Base-by-base conservation (phyloP, 2,797 vertebrate genomes). In the Epinephelus awoara region DNA sequence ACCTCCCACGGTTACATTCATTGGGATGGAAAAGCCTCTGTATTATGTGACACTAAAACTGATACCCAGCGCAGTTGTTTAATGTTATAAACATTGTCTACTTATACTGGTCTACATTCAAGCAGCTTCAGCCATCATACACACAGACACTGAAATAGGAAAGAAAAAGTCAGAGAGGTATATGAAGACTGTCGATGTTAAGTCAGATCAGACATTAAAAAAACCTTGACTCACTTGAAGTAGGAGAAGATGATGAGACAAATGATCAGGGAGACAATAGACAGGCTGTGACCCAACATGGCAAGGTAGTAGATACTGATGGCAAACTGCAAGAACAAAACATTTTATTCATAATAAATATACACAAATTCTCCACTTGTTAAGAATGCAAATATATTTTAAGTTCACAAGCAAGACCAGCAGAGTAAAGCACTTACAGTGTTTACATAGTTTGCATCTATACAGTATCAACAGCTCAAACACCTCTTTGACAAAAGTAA, bases 231-330 rank as follows among this genome's bases (percentile, higher is more conserved):
- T 94, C 76, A 96, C 96, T 96, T 96, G 85, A 96, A 95, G 87
- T 94, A 95, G 77, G 94, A 96, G 93, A 96, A 96, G 92, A 96
- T 96, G 75, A 91, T 85, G 38, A 96, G 92, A 59, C 94, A 94
- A 85, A 96, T 91, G 67, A 95, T 69, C 29, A 96, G 91, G 46
- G 95, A 96, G 50, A 95, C 79, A 29, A 96, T 89, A n/a, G 96
- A 96, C 63, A 96, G 85, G 11, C 83, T 74, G 3, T 96, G 93
- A 62, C 96, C 96, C 63, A 95, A 86, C 87, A 96, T 75, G 42
- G 94, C 92, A 83, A 96, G 74, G 85, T 95, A 96, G 88, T 94
- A 96, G 21, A 92, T 67, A 71, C 89, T 93, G 47, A 85, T 57
- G 44, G 91, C 80, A 50, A 95, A 65, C 96, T 96, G 90, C n/a